A percentile compares a stretch with the other conserved stretches of the same genome.
Conservation (phyloP, 2,797 vertebrate genomes). For the Percopsis omiscomaycus region DNA sequence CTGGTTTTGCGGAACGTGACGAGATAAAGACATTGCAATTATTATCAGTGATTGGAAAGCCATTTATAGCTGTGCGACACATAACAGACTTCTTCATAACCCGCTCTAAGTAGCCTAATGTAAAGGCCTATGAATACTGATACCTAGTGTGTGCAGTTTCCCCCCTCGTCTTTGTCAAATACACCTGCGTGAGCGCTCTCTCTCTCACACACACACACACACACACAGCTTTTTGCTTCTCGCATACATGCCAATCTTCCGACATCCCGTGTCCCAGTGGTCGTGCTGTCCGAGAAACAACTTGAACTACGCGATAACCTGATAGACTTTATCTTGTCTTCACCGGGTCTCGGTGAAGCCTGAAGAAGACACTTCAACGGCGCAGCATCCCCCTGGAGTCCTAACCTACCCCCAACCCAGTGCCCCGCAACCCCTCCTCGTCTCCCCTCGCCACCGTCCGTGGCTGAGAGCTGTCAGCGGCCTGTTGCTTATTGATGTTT, state of each 20-base stretch:
- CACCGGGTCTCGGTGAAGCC: conserved; percentile 86
- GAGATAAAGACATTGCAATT: no score
- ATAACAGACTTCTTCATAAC: no score
- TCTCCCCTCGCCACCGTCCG: conserved; percentile 86
- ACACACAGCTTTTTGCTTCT: not conserved
- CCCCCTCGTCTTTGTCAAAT: not conserved
- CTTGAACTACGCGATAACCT: conserved; percentile 96
- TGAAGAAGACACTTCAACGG: conserved; percentile 92
- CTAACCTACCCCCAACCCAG: conserved; percentile 85
- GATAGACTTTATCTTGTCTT: conserved; percentile 99
- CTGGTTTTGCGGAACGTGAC: no score
- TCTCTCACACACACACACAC: conserved; percentile 29
- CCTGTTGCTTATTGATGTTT: conserved; percentile 99
- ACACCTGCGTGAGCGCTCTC: conserved; percentile 9
- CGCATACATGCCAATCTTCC: conserved; percentile 44
- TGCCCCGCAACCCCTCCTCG: conserved; percentile 62
- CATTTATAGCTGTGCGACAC: no score
- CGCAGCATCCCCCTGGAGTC: conserved; percentile 91
- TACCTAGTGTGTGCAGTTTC: not conserved
- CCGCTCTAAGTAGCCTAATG: no score
- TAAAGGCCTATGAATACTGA: not conserved
- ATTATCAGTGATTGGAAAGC: no score
- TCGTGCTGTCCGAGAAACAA: conserved; percentile 84
- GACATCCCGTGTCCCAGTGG: conserved; percentile 81
- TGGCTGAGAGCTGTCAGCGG: conserved; percentile 95